Percentiles rank a stretch among this genome's conserved stretches.
Evolutionary conservation across 2,113 vertebrate genomes (phyloP).

Genomic region (Semicossyphus pulcher): DNA sequence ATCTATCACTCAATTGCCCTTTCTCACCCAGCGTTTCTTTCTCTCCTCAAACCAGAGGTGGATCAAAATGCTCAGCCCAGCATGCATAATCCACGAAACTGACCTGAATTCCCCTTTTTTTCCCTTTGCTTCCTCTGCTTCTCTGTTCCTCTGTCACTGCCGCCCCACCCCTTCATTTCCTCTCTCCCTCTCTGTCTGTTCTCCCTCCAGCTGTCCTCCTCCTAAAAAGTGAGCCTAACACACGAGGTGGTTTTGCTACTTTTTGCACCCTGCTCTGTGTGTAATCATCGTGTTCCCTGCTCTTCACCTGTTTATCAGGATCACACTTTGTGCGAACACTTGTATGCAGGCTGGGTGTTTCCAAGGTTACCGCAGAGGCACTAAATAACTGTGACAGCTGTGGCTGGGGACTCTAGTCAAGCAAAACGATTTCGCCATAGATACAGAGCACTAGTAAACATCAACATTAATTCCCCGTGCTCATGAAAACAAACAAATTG

Average conservation of each 20-base stretch:
- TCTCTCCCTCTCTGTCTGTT: conserved; percentile 32
- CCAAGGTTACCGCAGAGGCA: conserved; percentile 78
- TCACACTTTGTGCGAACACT: conserved; percentile 71
- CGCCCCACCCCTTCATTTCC: conserved; percentile 64
- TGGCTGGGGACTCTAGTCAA: conserved; percentile 73
- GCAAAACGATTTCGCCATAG: conserved; percentile 72
- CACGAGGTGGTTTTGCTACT: conserved; percentile 24
- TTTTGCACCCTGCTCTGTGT: conserved; percentile 36
- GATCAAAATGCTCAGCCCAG: conserved; percentile 42
- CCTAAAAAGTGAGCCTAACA: conserved; percentile 43
- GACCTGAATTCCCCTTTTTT: conserved; percentile 68
- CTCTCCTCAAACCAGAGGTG: conserved; percentile 46
- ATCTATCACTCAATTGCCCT: conserved; percentile 43
- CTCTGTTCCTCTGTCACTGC: conserved; percentile 54
- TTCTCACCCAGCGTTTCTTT: conserved; percentile 23
- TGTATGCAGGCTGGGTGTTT: conserved; percentile 71
- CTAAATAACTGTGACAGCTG: conserved; percentile 81
- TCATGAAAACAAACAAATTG: conserved; percentile 52
- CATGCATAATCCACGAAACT: conserved; percentile 59
- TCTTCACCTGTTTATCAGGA: conserved; percentile 73
- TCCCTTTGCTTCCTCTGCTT: conserved; percentile 47
- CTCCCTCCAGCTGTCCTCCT: conserved; percentile 52
- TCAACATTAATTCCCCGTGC: conserved; percentile 44
- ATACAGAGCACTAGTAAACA: conserved; percentile 66
- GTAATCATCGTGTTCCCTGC: conserved; percentile 51